A percentile compares a stretch with the other conserved stretches of the same genome.
Evolutionary conservation across 2,797 vertebrate species (phyloP).

Genomic region (Pseudocheirus occidentalis): DNA sequence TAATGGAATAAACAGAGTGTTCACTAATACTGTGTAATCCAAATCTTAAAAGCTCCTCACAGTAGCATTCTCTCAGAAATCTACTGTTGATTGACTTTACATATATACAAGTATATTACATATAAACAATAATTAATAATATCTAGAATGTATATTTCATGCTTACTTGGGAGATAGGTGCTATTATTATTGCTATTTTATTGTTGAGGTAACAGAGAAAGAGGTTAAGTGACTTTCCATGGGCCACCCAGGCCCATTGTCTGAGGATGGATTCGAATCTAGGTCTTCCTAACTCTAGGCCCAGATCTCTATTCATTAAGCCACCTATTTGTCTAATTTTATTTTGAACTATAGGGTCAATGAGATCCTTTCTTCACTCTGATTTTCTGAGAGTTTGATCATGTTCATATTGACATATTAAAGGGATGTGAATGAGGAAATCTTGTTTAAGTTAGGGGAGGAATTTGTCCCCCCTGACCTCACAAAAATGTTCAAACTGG

Average conservation of each 20-base stretch:
- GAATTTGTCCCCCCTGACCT: not conserved
- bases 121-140: not conserved
- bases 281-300: not conserved
- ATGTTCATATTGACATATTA: not conserved
- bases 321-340: not conserved
- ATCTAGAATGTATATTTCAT: not conserved
- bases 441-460: not conserved
- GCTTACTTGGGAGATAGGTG: not conserved
- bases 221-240: not conserved
- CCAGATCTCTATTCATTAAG: not conserved
- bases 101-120: not conserved
- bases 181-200: not conserved
- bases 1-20: no score
- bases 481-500: not conserved
- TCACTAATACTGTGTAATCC: no score
- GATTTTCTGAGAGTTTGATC: not conserved
- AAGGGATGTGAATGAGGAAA: no score
- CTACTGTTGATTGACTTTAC: no score
- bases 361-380: not conserved
- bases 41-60: no score
- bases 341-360: not conserved
- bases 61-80: no score
- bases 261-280: not conserved
- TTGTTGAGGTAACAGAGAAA: not conserved
- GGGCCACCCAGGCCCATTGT: not conserved